phyloP scores from a whole-genome alignment of 92 coral and sea anemone genomes.

The Phenganax subtilis region DNA sequence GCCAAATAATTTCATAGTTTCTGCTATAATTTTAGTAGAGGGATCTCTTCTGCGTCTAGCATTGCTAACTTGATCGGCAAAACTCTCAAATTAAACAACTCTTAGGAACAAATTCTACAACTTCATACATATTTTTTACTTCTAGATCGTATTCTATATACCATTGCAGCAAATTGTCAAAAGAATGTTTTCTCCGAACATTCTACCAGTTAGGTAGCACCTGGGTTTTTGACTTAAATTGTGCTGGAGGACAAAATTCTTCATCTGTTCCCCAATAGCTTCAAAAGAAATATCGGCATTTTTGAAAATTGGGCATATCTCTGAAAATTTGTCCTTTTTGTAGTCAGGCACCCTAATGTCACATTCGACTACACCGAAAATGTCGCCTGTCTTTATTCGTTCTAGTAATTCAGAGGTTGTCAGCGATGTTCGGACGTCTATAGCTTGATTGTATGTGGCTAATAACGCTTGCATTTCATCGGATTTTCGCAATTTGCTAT shows the following conservation, averaged over 20 bases:
- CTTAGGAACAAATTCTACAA: too few species aligned
- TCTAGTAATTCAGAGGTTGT: background rate
- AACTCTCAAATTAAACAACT: too few species aligned
- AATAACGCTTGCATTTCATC: slow-evolving; percentile 1
- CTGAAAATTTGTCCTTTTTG: background rate
- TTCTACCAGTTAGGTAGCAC: background rate
- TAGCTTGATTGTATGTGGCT: background rate
- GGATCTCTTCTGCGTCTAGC: slow-evolving; percentile 6
- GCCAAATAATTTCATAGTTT: background rate
- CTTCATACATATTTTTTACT: too few species aligned
- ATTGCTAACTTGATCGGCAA: background rate
- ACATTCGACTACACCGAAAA: background rate
- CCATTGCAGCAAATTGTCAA: too few species aligned
- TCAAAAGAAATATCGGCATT: background rate
- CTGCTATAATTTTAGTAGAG: background rate
- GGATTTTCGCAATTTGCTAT: slow-evolving; percentile 32
- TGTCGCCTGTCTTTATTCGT: background rate
- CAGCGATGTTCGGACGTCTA: background rate
- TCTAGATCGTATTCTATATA: too few species aligned
- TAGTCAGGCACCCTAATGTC: background rate
- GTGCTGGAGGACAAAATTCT: slow-evolving; percentile 1
- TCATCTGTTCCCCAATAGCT: background rate
- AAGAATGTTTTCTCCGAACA: too few species aligned
- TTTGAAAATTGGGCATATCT: background rate
- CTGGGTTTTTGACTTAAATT: slow-evolving; percentile 17